A percentile compares a stretch with the other conserved stretches of the same genome.
Evolutionary conservation across 1,140 invertebrate species (phyloP).

Genomic region (Drosophila mauritiana): DNA sequence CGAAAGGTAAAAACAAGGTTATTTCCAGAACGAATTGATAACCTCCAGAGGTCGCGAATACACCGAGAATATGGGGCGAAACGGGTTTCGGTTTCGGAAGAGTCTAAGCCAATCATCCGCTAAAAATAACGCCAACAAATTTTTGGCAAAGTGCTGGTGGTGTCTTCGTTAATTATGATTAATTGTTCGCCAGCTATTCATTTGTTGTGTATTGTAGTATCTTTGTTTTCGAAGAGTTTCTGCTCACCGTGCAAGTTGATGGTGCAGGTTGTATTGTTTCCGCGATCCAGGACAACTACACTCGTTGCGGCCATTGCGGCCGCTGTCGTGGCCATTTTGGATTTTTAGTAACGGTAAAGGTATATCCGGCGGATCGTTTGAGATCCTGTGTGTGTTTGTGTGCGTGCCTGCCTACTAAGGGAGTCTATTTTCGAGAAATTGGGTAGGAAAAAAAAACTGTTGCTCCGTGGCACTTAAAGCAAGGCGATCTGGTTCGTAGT

Average conservation of each 20-base stretch:
- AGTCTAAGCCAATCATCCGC: constrained; percentile 74
- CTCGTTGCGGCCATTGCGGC: constrained; percentile 93
- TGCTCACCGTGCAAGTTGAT: constrained; percentile 96
- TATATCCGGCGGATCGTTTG: constrained; percentile 22
- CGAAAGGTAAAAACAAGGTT: constrained; percentile 57
- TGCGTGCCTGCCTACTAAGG: neutral
- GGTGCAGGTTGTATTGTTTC: constrained; percentile 97
- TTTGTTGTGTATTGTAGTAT: neutral
- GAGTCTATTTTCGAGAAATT: neutral
- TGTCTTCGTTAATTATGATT: constrained; percentile 77
- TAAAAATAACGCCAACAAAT: constrained; percentile 74
- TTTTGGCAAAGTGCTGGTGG: constrained; percentile 39
- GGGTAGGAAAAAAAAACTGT: constrained; percentile 33
- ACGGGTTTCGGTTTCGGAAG: constrained; percentile 53
- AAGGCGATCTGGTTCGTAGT: constrained; percentile 40
- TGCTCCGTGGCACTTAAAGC: constrained; percentile 34
- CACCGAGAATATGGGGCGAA: constrained; percentile 48
- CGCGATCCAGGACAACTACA: constrained; percentile 96
- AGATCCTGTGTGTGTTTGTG: neutral
- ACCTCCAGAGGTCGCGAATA: constrained; percentile 62
- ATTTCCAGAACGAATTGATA: constrained; percentile 60
- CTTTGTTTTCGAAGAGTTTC: constrained; percentile 8
- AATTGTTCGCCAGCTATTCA: constrained; percentile 50
- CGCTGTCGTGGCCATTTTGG: constrained; percentile 72
- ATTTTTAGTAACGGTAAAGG: constrained; percentile 54